These are phyloP conservation scores for Plebejus argus DNA, from an alignment of 2,888 invertebrate species.

Conservation along the genomic window DNA sequence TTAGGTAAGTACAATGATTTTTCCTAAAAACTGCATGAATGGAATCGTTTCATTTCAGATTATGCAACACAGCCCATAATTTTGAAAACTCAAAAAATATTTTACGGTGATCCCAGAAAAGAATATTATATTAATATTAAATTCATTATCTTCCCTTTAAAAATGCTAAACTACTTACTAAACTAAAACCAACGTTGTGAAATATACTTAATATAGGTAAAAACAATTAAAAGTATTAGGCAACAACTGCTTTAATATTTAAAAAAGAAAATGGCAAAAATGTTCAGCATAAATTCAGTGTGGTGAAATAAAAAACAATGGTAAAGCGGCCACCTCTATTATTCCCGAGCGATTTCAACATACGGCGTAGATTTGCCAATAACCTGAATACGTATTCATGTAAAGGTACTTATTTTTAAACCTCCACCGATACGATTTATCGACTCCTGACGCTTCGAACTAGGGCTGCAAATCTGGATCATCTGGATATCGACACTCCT, in stretches of 20 bases:
- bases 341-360: conserved; percentile 38
- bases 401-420: conserved; percentile 39
- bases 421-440: conserved; percentile 41
- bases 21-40: too few species aligned
- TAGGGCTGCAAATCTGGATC: conserved; percentile 30
- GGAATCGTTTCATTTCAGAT: too few species aligned
- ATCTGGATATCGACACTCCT: neutral
- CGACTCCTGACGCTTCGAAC: conserved; percentile 36
- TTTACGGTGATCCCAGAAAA: neutral
- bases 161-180: neutral
- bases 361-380: conserved; percentile 39
- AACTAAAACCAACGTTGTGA: neutral
- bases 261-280: conserved; percentile 13
- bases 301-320: conserved; percentile 32
- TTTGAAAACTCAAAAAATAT: neutral
- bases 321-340: conserved; percentile 30
- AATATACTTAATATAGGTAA: neutral
- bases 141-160: neutral
- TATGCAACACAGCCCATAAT: neutral
- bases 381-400: conserved; percentile 42
- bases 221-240: conserved; percentile 5
- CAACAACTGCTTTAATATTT: neutral
- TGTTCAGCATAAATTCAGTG: conserved; percentile 16
- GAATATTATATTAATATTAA: neutral
- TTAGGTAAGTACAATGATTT: too few species aligned